Evolutionary conservation across 2,113 vertebrate species (phyloP), one percentile per base, ranked within the genome.

Genomic region (Zosterops hypoxanthus): DNA sequence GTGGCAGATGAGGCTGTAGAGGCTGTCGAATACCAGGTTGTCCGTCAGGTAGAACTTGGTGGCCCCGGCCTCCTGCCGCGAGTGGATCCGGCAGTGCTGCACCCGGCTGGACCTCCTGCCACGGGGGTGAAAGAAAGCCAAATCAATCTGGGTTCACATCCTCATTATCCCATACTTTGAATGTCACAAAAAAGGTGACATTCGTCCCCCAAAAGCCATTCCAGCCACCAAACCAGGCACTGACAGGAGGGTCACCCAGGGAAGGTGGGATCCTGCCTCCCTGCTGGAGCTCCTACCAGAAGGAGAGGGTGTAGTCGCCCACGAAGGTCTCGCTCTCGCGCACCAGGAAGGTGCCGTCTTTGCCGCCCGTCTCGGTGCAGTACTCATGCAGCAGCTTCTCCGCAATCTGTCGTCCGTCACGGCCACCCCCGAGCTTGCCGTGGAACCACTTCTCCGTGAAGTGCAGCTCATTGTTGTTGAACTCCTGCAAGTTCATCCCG

Each of bases 251-350:
- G 24, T 8, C 31, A 66, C 6, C 4, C 7, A 1, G 2, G 36
- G 11, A 50, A 42, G 49, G 28, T 1, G 8, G 10, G 63, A 83
- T 56, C 12, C 15, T 52, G 12, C 12, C 14, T 55, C 6, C 8
- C 31, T 42, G 36, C 34, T 4, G 5, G 14, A 36, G 16, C 12
- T 95, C 98, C 47, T 92, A 99, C 98, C 98, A 99, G 98, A 99
- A 99, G 22, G 98, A 99, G 71, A 99, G 98, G 34, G 98, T 99
- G 98, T 98, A 99, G 96, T 99, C 98, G 0, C 98, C 98, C 17
- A 99, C 98, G 12, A 99, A 99, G 39, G 98, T 99, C 98, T 99
- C 98, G 3, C 98, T 99, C 97, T 99, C 98, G 13, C 98, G 97
- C 61, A 99, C 98, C 90, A 99, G 97, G 95, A 99, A 99, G 84